Evolutionary conservation across 2,113 vertebrate genomes (phyloP).

Genomic region (Calidris pygmaea): DNA sequence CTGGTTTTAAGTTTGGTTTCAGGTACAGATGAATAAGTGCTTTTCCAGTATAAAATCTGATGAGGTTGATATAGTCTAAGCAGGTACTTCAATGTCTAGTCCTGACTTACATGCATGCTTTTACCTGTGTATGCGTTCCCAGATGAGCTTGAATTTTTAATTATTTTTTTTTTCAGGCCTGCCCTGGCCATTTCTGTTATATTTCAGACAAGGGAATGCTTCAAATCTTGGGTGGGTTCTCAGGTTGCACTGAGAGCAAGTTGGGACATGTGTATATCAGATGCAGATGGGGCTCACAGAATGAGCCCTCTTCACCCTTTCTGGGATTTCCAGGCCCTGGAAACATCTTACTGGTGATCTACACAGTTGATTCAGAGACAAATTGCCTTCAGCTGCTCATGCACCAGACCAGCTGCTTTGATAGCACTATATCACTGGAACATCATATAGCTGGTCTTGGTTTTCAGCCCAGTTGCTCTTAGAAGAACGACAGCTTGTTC

Average conservation of each 20-base stretch:
- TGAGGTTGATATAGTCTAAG: neutral
- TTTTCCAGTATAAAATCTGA: neutral
- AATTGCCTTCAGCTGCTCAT: neutral
- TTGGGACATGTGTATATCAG: neutral
- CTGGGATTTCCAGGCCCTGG: neutral
- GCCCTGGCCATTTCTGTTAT: neutral
- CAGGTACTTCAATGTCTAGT: neutral
- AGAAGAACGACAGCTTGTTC: neutral
- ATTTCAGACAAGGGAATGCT: neutral
- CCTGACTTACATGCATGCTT: neutral
- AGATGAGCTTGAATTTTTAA: neutral
- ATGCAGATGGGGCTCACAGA: neutral
- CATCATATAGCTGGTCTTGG: neutral
- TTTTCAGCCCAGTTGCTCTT: neutral
- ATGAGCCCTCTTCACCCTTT: neutral
- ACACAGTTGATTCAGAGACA: neutral
- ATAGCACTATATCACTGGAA: neutral
- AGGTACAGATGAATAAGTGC: neutral
- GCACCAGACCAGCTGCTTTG: neutral
- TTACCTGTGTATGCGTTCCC: neutral
- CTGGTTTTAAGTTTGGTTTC: neutral
- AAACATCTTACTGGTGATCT: neutral
- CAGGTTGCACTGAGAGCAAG: neutral
- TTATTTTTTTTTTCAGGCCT: neutral
- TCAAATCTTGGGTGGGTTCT: neutral